Base-by-base conservation (phyloP, 2,113 vertebrate species). In the Myotis davidii region DNA sequence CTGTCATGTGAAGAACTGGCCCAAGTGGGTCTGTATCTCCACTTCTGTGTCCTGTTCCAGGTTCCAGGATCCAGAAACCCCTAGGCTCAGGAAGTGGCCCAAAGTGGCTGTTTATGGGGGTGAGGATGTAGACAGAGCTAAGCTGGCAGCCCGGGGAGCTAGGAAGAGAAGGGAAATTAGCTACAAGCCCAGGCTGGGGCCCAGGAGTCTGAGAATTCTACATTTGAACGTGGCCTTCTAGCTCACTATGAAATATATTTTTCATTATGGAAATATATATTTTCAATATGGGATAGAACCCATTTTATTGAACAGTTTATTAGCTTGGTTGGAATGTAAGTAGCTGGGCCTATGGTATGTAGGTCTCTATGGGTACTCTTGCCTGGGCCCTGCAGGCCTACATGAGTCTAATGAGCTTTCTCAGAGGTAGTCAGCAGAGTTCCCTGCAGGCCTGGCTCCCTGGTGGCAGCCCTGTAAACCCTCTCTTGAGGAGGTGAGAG, bases 201-300 rank as follows among this genome's bases (percentile, higher is more conserved):
- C 54, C 59, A 56, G 87, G 39, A 83, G 3, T 48, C 91, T 73
- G 52, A 81, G 50, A 95, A 72, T 74, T 92, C 76, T 77, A 72
- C 18, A 73, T n/a, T 77, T 88, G 61, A 76, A 81, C 13, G 11
- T 34, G 67, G 6, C 52, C 61, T 54, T 74, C 50, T 39, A 77
- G 72, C 32, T 82, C 29, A 37, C 45, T 42, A 61, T 48, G 17
- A 72, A 77, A 89, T 34, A 29, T 9, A 48, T 20, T 64, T 84
- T 84, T 90, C 54, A 25, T 78, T 56, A 78, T 23, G 27, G 56
- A 84, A 92, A 69, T 45, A n/a, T n/a, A 34, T 50, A 37, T 73
- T 88, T 95, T 82, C 52, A 52, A 64, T 64, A n/a, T 54, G 29
- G n/a, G 12, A 20, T 27, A 37, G 74, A 91, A 61, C 3, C 39